Percentiles rank a stretch among this genome's conserved stretches.
phyloP scores from a whole-genome alignment of 2,888 invertebrate genomes.

The Laspeyria flexula region DNA sequence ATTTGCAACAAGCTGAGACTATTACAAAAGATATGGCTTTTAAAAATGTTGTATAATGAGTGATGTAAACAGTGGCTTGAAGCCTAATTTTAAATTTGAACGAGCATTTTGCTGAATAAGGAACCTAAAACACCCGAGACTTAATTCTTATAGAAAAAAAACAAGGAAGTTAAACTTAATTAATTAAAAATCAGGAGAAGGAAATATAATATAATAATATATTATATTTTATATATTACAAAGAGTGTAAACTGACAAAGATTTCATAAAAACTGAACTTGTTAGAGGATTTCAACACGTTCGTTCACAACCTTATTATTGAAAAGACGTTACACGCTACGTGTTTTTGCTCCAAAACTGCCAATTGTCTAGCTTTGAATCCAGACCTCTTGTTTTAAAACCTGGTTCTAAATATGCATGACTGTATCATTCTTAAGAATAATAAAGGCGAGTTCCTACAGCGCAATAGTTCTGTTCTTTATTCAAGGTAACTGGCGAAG shows the following conservation, averaged over 20 bases:
- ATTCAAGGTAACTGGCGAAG: conserved; percentile 36
- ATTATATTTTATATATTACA: conserved; percentile 12
- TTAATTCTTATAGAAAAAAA: neutral
- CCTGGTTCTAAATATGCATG: conserved; percentile 25
- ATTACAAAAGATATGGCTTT: conserved; percentile 10
- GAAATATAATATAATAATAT: neutral
- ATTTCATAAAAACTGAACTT: conserved; percentile 51
- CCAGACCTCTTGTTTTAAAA: conserved; percentile 43
- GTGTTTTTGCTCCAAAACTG: conserved; percentile 59
- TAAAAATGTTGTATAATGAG: conserved; percentile 12
- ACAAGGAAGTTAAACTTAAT: neutral
- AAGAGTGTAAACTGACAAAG: conserved; percentile 21
- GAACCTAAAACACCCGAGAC: neutral
- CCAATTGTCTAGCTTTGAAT: conserved; percentile 49
- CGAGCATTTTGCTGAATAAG: conserved; percentile 4
- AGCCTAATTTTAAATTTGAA: conserved; percentile 7
- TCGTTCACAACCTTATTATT: conserved; percentile 63
- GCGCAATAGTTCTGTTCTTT: conserved; percentile 23
- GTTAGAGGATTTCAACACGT: conserved; percentile 50
- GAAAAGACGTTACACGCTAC: conserved; percentile 64
- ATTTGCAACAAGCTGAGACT: conserved; percentile 7
- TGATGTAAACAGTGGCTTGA: conserved; percentile 6
- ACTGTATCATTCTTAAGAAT: conserved; percentile 15
- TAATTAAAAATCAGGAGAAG: neutral
- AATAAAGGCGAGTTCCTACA: conserved; percentile 18